phyloP scores from a whole-genome alignment of 1,140 invertebrate species.

The Ceratosolen fusciceps region DNA sequence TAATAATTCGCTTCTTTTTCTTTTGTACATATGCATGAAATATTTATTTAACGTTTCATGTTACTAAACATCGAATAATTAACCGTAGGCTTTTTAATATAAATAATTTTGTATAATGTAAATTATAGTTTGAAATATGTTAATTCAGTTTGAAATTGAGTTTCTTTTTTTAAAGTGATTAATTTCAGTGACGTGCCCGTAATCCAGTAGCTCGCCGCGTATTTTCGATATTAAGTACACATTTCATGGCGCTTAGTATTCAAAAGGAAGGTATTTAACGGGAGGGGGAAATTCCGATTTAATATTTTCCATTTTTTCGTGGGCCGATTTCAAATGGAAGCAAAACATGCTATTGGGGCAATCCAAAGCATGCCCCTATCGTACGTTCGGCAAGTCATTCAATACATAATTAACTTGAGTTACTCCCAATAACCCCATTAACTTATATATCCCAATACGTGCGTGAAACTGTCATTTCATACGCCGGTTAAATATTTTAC shows the following conservation, averaged over 20 bases:
- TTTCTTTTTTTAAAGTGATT: conserved; percentile 24
- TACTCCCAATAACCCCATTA: conserved; percentile 38
- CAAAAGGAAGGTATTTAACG: conserved; percentile 18
- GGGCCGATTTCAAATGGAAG: conserved; percentile 13
- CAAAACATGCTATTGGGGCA: conserved; percentile 38
- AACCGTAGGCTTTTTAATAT: background rate
- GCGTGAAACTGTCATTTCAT: conserved; percentile 15
- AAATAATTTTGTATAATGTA: background rate
- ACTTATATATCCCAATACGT: background rate
- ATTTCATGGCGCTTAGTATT: conserved; percentile 13
- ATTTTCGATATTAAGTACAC: conserved; percentile 1
- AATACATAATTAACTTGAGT: conserved; percentile 40
- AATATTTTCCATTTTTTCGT: conserved; percentile 1
- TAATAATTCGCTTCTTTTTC: too few relatives aligned
- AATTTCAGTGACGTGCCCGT: conserved; percentile 7
- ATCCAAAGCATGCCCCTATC: conserved; percentile 30
- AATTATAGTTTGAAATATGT: background rate
- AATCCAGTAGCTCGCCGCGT: background rate
- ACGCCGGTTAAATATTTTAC: conserved; percentile 22
- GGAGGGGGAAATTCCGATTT: conserved; percentile 30
- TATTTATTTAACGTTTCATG: background rate
- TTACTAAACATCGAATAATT: background rate
- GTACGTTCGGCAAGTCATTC: conserved; percentile 34
- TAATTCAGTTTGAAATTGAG: conserved; percentile 1
- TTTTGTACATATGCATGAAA: too few relatives aligned